Percentiles rank a stretch among this genome's conserved stretches.
phyloP scores from a whole-genome alignment of 2,888 invertebrate genomes.

The Gari tellinella region DNA sequence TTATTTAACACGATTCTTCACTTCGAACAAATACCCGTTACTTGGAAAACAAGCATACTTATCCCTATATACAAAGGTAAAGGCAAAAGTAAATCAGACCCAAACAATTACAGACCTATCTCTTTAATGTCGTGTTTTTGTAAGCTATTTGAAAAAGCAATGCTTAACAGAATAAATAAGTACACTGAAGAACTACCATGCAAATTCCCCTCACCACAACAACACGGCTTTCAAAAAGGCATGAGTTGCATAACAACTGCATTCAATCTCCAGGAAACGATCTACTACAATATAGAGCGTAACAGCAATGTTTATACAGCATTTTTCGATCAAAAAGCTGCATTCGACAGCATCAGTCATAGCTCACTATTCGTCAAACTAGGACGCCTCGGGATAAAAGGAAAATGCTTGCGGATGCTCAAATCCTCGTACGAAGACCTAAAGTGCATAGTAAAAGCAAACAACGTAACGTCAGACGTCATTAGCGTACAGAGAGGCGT shows the following conservation, averaged over 20 bases:
- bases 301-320: constrained; percentile 3
- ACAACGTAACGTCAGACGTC: constrained; percentile 1
- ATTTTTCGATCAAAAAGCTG: constrained; percentile 10
- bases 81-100: constrained; percentile 5
- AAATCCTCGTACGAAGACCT: constrained; percentile 1
- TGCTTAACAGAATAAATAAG: not conserved
- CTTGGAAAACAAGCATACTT: not conserved
- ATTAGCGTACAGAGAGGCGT: constrained; percentile 4
- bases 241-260: constrained; percentile 21
- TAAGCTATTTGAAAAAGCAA: constrained; percentile 4
- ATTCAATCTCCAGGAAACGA: constrained; percentile 21
- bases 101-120: not conserved
- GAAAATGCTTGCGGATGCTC: constrained; percentile 12
- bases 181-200: not conserved
- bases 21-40: no score
- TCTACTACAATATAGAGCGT: constrained; percentile 8
- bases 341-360: constrained; percentile 32
- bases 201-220: constrained; percentile 16
- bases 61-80: constrained; percentile 12
- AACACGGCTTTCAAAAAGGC: constrained; percentile 21
- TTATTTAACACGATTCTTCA: not conserved
- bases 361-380: constrained; percentile 12
- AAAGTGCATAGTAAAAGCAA: constrained; percentile 5
- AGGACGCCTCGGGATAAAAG: constrained; percentile 8
- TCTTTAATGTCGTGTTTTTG: constrained; percentile 10